phyloP scores from a whole-genome alignment of 2,113 vertebrate genomes.

The Oncorhynchus nerka region DNA sequence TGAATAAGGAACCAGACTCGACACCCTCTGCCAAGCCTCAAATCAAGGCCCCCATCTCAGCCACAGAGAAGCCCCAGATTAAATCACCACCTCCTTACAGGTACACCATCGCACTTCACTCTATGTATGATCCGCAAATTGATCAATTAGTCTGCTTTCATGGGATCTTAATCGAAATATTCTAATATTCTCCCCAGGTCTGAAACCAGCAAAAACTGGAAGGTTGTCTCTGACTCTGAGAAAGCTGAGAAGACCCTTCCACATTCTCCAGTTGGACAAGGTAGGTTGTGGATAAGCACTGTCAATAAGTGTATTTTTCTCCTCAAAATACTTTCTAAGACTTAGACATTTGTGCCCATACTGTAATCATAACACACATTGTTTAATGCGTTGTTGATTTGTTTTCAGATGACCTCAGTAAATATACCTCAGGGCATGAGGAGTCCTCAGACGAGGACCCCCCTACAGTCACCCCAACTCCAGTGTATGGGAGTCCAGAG shows the following conservation, averaged over 20 bases:
- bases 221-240: constrained; percentile 74
- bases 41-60: constrained; percentile 73
- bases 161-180: too few species aligned
- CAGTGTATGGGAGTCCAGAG: constrained; percentile 57
- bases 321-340: not conserved
- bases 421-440: constrained; percentile 59
- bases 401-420: constrained; percentile 52
- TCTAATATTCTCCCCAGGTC: constrained; percentile 60
- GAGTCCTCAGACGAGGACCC: constrained; percentile 66
- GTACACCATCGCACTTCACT: not conserved
- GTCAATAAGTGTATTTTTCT: not conserved
- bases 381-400: not conserved
- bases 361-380: not conserved
- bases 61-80: constrained; percentile 76
- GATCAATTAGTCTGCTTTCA: too few species aligned
- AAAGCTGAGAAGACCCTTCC: constrained; percentile 65
- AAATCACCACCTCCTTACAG: constrained; percentile 67
- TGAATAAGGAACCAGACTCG: constrained; percentile 80
- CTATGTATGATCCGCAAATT: not conserved
- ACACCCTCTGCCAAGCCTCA: constrained; percentile 77
- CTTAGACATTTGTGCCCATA: not conserved
- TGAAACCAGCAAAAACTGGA: constrained; percentile 77
- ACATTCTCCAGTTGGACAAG: constrained; percentile 73
- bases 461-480: constrained; percentile 63
- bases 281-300: constrained; percentile 65